A percentile compares a stretch with the other conserved stretches of the same genome.
Evolutionary conservation across 2,888 invertebrate species (phyloP).

Genomic region (Meiosimyza decipiens): DNA sequence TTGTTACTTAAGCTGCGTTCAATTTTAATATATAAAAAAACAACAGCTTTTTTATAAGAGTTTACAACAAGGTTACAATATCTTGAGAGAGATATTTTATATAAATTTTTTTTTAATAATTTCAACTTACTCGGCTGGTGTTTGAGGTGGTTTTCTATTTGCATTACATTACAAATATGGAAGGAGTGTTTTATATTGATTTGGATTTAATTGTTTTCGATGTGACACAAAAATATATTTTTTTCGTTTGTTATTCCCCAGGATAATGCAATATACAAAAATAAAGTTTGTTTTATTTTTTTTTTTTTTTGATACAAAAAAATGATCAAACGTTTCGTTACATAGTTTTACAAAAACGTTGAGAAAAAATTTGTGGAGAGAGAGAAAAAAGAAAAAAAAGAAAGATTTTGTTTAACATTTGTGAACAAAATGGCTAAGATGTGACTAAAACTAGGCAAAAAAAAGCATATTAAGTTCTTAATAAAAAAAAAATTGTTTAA

Average conservation of each 20-base stretch:
- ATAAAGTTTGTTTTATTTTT: conserved; percentile 29
- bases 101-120: conserved; percentile 27
- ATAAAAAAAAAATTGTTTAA: conserved; percentile 50
- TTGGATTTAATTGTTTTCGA: conserved; percentile 46
- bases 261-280: conserved; percentile 52
- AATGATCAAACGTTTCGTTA: conserved; percentile 47
- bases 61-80: conserved; percentile 28
- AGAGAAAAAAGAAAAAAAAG: conserved; percentile 42
- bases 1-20: conserved; percentile 18
- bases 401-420: conserved; percentile 55
- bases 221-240: conserved; percentile 46
- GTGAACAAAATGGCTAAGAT: conserved; percentile 44
- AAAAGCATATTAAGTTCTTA: not conserved
- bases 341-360: conserved; percentile 24
- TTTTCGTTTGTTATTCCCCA: conserved; percentile 37
- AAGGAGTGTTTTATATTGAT: conserved; percentile 46
- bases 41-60: conserved; percentile 20
- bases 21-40: conserved; percentile 7
- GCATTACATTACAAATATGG: conserved; percentile 55
- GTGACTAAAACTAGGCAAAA: conserved; percentile 29
- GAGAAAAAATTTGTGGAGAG: conserved; percentile 44
- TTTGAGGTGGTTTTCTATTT: conserved; percentile 66
- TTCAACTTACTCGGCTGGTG: conserved; percentile 66
- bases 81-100: conserved; percentile 2
- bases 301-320: conserved; percentile 36